These are phyloP conservation scores for Drosophila picticornis DNA, from an alignment of 2,888 invertebrate genomes.

Conservation along the genomic window DNA sequence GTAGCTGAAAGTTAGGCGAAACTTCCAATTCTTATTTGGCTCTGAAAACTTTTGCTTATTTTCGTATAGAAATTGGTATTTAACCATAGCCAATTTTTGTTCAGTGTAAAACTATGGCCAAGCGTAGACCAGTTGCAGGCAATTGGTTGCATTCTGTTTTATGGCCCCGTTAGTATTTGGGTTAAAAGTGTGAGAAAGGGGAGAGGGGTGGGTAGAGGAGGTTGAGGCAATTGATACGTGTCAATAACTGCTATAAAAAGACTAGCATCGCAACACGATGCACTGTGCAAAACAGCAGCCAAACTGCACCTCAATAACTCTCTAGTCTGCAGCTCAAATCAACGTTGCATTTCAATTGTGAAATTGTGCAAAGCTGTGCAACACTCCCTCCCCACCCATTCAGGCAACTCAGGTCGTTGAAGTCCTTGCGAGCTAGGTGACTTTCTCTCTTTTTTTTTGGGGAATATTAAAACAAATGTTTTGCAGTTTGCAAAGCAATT, in stretches of 20 bases:
- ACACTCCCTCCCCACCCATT: slow-evolving; percentile 17
- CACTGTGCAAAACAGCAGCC: slow-evolving; percentile 34
- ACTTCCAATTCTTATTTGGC: neutral
- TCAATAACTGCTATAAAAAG: slow-evolving; percentile 77
- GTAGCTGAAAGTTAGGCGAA: neutral
- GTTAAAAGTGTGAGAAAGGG: neutral
- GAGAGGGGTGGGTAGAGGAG: neutral
- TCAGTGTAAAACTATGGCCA: slow-evolving; percentile 7
- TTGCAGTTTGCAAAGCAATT: slow-evolving; percentile 44
- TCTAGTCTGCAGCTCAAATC: slow-evolving; percentile 71
- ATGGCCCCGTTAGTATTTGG: slow-evolving; percentile 54
- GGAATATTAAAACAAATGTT: slow-evolving; percentile 76
- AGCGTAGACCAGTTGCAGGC: slow-evolving; percentile 7
- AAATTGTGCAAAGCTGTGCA: slow-evolving; percentile 59
- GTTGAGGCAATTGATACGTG: slow-evolving; percentile 76
- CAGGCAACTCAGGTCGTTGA: neutral
- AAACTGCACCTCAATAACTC: slow-evolving; percentile 68
- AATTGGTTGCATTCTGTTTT: slow-evolving; percentile 56
- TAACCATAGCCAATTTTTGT: fast-evolving
- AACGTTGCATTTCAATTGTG: slow-evolving; percentile 80
- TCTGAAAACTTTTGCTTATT: neutral
- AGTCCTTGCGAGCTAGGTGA: slow-evolving; percentile 17
- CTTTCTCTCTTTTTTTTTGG: slow-evolving; percentile 3
- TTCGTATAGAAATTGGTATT: neutral
- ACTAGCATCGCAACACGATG: slow-evolving; percentile 47